Evolutionary conservation across 37 sponge, comb jelly and placozoan species (phyloP).

Genomic region (Beroe ovata): DNA sequence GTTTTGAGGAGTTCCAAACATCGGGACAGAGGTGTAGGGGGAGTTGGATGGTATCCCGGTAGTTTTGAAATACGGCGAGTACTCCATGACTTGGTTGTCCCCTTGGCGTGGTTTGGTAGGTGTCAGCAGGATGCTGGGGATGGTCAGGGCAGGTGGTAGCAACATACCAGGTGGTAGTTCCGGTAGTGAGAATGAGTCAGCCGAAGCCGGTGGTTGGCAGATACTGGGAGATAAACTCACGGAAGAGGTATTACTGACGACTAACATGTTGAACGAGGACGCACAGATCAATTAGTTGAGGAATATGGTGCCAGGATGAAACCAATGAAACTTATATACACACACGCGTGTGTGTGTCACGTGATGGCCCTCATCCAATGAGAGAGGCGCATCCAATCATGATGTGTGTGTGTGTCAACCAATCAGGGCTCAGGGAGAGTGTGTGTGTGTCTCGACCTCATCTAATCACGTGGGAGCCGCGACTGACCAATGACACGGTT

Average conservation of each 20-base stretch:
- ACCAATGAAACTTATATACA: no score
- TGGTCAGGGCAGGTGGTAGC: not conserved
- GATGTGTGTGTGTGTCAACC: not conserved
- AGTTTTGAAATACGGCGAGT: not conserved
- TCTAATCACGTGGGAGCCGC: not conserved
- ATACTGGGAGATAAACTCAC: slow-evolving; percentile 24
- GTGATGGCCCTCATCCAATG: not conserved
- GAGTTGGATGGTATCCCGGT: not conserved
- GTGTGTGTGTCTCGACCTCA: not conserved
- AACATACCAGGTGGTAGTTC: not conserved
- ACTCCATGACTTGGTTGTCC: no score
- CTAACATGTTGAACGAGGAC: not conserved
- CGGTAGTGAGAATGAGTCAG: not conserved
- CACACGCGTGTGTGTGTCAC: no score
- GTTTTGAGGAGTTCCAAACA: not conserved
- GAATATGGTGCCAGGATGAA: not conserved
- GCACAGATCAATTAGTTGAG: not conserved
- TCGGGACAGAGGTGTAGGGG: not conserved
- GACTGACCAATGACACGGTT: not conserved
- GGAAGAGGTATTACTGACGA: not conserved
- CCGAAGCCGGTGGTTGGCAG: not conserved
- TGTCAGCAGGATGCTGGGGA: slow-evolving; percentile 10
- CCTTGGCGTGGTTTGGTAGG: no score
- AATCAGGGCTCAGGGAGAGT: slow-evolving; percentile 28
- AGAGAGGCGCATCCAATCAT: not conserved